Base-by-base conservation (phyloP, 2,797 vertebrate species). In the Xiphophorus birchmanni region DNA sequence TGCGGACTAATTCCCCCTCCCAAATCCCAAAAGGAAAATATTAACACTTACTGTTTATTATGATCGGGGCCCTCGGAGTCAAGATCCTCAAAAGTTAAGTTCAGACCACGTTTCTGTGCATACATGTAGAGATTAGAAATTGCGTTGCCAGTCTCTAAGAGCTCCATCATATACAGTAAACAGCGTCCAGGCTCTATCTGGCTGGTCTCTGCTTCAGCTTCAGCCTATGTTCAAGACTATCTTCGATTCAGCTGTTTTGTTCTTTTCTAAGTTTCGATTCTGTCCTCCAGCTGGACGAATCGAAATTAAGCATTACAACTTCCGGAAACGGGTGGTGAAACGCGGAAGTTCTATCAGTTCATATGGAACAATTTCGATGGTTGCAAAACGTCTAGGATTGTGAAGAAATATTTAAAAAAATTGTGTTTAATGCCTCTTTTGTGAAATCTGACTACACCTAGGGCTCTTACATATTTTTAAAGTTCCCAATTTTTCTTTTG, bases 31-130 rank as follows among this genome's bases (percentile, higher is more conserved):
- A 4, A 4, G 5, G 40, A 32, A 60, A 32, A 32, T 60, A 37
- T 58, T 18, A 10, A 21, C 17, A 78, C 60, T 82, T 75, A 96
- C 95, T 42, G 91, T 72, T 83, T 87, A 4, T 60, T 77, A 37
- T 94, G 93, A 3, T 76, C 90, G 0, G 81, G 90, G 0, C 95
- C 95, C 0, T 5, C 26, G 0, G 40, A 40, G 0, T 12, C 23
- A 0, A 82, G 23, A 0, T 83, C 85, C 0, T 91, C 85, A 74
- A 44, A 96, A 0, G 0, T 0, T 4, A 91, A 6, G 0, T 0
- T 0, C 2, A 0, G 47, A 0, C n/a, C 0, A 0, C 0, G 40
- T 60, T 1, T 91, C 52, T 89, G 91, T 1, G 72, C 72, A 5
- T 65, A 78, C 13, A 91, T 84, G 18, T 90, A 48, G 0, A 96